These are phyloP conservation scores for Crossocerus cetratus DNA, from an alignment of 2,888 invertebrate genomes.

Conservation along the genomic window DNA sequence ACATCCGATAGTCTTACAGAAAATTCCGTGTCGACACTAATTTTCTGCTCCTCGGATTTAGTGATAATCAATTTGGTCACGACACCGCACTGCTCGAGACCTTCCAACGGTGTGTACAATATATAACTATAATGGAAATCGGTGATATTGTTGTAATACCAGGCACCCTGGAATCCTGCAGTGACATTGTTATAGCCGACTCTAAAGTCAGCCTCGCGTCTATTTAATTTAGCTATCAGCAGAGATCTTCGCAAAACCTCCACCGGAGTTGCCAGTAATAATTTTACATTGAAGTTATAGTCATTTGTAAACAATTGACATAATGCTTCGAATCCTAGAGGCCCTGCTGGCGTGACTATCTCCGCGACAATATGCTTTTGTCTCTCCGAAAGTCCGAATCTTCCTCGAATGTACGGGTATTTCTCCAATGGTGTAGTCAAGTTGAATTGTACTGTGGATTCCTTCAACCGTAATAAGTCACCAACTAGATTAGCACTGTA, in stretches of 20 bases:
- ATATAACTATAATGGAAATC: conserved; percentile 89
- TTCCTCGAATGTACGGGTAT: conserved; percentile 82
- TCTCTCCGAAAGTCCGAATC: conserved; percentile 85
- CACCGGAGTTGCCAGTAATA: conserved; percentile 86
- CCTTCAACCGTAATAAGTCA: conserved; percentile 84
- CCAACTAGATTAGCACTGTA: conserved; percentile 81
- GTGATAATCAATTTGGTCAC: conserved; percentile 84
- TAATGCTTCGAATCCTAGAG: conserved; percentile 84
- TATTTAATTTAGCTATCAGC: conserved; percentile 83
- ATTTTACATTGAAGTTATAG: conserved; percentile 85
- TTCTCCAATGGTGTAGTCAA: conserved; percentile 86
- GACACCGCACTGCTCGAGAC: conserved; percentile 87
- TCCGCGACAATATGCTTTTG: conserved; percentile 86
- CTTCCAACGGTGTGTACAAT: conserved; percentile 87
- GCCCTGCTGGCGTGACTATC: conserved; percentile 83
- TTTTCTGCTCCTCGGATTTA: conserved; percentile 10
- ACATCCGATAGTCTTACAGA: conserved; percentile 84
- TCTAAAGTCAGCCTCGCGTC: conserved; percentile 85
- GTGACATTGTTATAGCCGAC: conserved; percentile 86
- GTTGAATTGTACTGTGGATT: conserved; percentile 85
- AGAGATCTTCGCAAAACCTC: conserved; percentile 84
- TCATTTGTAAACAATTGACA: conserved; percentile 80
- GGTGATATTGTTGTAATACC: conserved; percentile 83
- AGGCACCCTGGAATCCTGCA: conserved; percentile 87
- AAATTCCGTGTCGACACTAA: conserved; percentile 82